phyloP scores from a whole-genome alignment of 2,797 vertebrate species.

The Onychomys arenicola region DNA sequence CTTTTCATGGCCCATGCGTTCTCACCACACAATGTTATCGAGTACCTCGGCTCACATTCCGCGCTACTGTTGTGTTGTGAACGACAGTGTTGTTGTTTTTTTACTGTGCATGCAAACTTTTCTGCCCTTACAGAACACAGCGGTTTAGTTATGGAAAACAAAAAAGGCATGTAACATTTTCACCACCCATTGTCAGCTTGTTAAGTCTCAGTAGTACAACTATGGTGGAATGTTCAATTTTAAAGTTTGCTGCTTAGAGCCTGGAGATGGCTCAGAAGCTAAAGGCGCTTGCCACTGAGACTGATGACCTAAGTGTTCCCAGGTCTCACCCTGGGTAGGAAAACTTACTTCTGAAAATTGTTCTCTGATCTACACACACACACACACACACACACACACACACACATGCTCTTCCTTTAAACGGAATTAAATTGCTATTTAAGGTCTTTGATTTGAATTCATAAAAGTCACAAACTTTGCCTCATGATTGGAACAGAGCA shows the following conservation, averaged over 20 bases:
- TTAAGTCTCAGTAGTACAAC: neutral
- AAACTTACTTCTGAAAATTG: too few relatives aligned
- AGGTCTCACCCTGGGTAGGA: neutral
- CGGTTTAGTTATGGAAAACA: neutral
- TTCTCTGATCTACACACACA: neutral
- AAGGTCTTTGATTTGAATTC: neutral
- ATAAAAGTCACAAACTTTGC: neutral
- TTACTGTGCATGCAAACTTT: neutral
- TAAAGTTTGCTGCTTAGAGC: neutral
- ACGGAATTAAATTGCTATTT: neutral
- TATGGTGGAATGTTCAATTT: neutral
- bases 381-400: neutral
- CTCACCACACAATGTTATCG: too few relatives aligned
- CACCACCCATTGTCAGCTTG: neutral
- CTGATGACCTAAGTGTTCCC: neutral
- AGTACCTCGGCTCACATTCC: neutral
- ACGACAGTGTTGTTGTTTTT: neutral
- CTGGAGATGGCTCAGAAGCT: too few relatives aligned
- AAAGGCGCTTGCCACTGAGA: neutral
- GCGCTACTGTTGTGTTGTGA: neutral
- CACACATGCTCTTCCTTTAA: neutral
- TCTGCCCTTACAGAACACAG: neutral
- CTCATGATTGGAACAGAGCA: neutral
- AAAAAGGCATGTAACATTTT: neutral
- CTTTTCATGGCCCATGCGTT: too few relatives aligned